A percentile compares a stretch with the other conserved stretches of the same genome.
Conservation (phyloP, 2,113 vertebrate genomes). For the Chamaea fasciata region DNA sequence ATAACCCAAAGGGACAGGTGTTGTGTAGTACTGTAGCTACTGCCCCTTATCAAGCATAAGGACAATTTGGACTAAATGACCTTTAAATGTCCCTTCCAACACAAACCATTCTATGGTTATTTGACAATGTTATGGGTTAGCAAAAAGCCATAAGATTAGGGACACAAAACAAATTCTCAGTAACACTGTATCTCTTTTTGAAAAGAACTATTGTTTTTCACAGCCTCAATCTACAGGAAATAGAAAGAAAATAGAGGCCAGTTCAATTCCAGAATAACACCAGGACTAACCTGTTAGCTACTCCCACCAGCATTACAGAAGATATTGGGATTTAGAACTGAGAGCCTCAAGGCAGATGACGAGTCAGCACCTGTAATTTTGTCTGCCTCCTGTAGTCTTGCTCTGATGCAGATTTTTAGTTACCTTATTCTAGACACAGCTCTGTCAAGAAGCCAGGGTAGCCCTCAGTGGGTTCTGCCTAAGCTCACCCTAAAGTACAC, state of each 20-base stretch:
- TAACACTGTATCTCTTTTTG: background rate
- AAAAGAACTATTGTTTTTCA: background rate
- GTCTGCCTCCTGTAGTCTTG: background rate
- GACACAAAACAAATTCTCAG: background rate
- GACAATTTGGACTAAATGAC: background rate
- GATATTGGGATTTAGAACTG: background rate
- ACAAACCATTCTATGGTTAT: background rate
- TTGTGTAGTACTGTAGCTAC: background rate
- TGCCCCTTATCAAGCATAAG: background rate
- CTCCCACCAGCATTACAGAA: background rate
- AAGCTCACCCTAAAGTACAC: background rate
- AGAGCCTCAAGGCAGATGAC: background rate
- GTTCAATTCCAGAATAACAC: background rate
- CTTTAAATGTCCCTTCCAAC: background rate
- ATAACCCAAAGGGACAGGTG: background rate
- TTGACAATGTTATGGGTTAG: accelerated
- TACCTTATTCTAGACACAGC: background rate
- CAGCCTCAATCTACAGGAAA: background rate
- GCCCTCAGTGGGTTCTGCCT: background rate
- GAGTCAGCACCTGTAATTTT: background rate
- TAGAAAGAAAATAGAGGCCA: background rate
- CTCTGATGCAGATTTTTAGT: background rate
- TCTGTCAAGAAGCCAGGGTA: background rate
- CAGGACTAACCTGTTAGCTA: background rate
- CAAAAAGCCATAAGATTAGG: background rate